Evolutionary conservation across 1,140 invertebrate genomes (phyloP).

Genomic region (Drosophila grimshawi): DNA sequence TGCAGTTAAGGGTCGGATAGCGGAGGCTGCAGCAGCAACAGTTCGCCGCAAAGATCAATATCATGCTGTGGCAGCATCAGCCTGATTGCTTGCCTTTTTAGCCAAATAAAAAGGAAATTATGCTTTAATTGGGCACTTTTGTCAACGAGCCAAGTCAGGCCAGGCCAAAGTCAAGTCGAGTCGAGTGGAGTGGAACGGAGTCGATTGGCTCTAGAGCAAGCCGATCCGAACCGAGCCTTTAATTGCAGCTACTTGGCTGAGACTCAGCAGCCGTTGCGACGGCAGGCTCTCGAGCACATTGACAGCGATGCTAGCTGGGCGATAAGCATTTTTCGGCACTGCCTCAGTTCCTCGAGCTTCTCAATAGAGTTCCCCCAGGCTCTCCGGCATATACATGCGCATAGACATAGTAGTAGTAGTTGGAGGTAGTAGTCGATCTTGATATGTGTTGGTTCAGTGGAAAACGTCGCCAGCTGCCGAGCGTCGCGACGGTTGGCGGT

Average conservation of each 20-base stretch:
- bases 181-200: background rate
- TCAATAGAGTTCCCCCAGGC: background rate
- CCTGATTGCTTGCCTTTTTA: slow-evolving; percentile 12
- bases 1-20: background rate
- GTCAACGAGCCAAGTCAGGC: slow-evolving; percentile 32
- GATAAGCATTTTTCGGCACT: slow-evolving; percentile 61
- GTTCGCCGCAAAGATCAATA: slow-evolving; percentile 30
- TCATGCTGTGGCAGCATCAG: slow-evolving; percentile 23
- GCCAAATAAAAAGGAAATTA: slow-evolving; percentile 47
- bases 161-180: background rate
- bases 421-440: slow-evolving; percentile 14
- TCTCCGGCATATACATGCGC: background rate
- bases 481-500: background rate
- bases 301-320: slow-evolving; percentile 39
- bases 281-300: slow-evolving; percentile 16
- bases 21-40: background rate
- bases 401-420: too few species aligned
- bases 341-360: background rate
- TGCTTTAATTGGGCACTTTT: slow-evolving; percentile 68
- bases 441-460: slow-evolving; percentile 46
- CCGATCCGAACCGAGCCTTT: slow-evolving; percentile 35
- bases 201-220: background rate
- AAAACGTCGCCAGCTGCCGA: slow-evolving; percentile 35
- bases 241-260: slow-evolving; percentile 44
- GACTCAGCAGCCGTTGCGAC: background rate